Base-by-base conservation (phyloP, 2,113 vertebrate genomes). In the Rhinoderma darwinii region DNA sequence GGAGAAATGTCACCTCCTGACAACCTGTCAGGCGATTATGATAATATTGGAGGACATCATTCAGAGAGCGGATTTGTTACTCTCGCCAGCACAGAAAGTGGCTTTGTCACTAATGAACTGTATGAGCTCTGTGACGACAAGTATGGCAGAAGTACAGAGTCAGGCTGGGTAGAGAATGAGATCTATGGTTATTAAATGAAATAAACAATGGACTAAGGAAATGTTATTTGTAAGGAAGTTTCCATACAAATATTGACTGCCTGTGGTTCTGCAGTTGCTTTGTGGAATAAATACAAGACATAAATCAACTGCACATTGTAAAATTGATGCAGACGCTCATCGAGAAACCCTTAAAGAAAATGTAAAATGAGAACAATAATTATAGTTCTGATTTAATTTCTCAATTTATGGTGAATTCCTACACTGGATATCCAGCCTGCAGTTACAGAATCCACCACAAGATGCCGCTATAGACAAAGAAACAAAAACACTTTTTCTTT, bases 81-180 rank as follows among this genome's bases (percentile, higher is more conserved):
- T 0, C 88, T 96, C 72, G 95, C 92, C 47, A 97, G 96, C 89
- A 89, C 94, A 0, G 96, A 95, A 84, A 96, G 95, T 0, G 96
- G 96, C 75, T 99, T 98, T 89, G 96, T 99, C 79, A 97, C 95
- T 87, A 99, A 98, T 20, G 97, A 97, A 89, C 96, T 98, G 70
- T 99, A 99, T 22, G 97, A 98, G 90, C 93, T 94, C 74, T 96
- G 94, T 50, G 93, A 89, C 15, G 89, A 93, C 83, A 87, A 12
- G 8, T 89, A 83, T 10, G 90, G 88, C 83, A 91, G 87, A 85
- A 91, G 91, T 92, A 82, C 90, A 78, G 95, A 96, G 75, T 93
- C 95, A 0, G 93, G 94, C 39, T 99, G 98, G 97, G 97, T 98
- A 73, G 98, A 99, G 88, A 99, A 99, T 66, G 98, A 99, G 90